Evolutionary conservation across 2,888 invertebrate species (phyloP).

Genomic region (Sylvicola fuscatus): DNA sequence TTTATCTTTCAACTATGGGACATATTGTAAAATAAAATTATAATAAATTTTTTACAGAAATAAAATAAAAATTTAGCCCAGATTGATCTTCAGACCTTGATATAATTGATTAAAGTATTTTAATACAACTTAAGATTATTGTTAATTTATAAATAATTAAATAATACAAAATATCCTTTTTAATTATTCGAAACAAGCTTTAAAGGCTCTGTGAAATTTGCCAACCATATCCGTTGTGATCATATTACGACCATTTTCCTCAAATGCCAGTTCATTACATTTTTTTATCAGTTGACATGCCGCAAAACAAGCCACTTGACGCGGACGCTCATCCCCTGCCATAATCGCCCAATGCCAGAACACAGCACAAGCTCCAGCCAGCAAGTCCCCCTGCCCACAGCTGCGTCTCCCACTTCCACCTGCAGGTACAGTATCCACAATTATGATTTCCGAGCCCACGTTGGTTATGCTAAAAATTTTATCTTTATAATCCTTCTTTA

Average conservation of each 20-base stretch:
- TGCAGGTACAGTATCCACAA: slow-evolving; percentile 19
- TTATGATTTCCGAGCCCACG: slow-evolving; percentile 27
- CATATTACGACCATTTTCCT: slow-evolving; percentile 59
- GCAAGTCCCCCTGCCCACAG: slow-evolving; percentile 93
- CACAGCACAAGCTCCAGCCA: slow-evolving; percentile 69
- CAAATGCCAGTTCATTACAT: slow-evolving; percentile 65
- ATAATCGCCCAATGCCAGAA: slow-evolving; percentile 66
- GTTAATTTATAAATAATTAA: too few relatives aligned
- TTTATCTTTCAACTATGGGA: too few relatives aligned
- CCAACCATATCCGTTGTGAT: slow-evolving; percentile 73
- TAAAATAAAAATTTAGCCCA: too few relatives aligned
- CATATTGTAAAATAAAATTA: too few relatives aligned
- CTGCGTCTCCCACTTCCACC: slow-evolving; percentile 79
- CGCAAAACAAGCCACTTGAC: slow-evolving; percentile 58
- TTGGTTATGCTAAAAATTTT: too few relatives aligned
- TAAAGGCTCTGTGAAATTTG: slow-evolving; percentile 57
- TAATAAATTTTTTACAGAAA: too few relatives aligned
- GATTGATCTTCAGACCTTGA: too few relatives aligned
- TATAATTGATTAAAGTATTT: too few relatives aligned
- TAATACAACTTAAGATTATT: too few relatives aligned
- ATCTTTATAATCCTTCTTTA: slow-evolving; percentile 61
- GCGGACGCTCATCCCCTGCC: slow-evolving; percentile 29
- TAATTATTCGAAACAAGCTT: slow-evolving; percentile 36
- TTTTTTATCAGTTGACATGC: slow-evolving; percentile 62
- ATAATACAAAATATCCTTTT: too few relatives aligned